Percentiles rank a stretch among this genome's conserved stretches.
phyloP scores from a whole-genome alignment of 2,888 invertebrate species.

The Cheilosia urbana region DNA sequence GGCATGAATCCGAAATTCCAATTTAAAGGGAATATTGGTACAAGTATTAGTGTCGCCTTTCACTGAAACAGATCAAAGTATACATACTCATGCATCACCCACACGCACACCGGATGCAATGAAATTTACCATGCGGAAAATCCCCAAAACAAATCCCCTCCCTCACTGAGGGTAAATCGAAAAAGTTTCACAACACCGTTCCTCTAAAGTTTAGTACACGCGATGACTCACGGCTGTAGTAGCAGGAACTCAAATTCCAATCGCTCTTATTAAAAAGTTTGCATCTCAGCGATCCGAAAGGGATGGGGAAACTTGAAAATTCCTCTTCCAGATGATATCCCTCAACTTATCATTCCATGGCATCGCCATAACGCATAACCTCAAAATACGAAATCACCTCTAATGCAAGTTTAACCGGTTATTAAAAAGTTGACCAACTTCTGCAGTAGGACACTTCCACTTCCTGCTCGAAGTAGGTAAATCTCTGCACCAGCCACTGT shows the following conservation, averaged over 20 bases:
- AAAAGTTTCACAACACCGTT: slow-evolving; percentile 18
- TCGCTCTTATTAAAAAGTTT: slow-evolving; percentile 53
- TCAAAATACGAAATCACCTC: slow-evolving; percentile 54
- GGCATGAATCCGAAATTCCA: no score
- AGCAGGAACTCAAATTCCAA: neutral
- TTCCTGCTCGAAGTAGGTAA: neutral
- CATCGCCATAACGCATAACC: slow-evolving; percentile 33
- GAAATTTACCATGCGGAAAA: neutral
- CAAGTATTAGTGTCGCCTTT: no score
- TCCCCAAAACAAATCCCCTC: neutral
- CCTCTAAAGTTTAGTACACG: neutral
- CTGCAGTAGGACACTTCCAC: slow-evolving; percentile 28
- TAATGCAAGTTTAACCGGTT: slow-evolving; percentile 68
- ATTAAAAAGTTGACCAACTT: slow-evolving; percentile 69
- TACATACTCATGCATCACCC: no score
- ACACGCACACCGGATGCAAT: neutral
- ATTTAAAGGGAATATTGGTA: no score
- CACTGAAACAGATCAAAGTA: no score
- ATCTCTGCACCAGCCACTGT: slow-evolving; percentile 1
- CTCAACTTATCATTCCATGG: slow-evolving; percentile 28
- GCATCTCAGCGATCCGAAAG: slow-evolving; percentile 12
- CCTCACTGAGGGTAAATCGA: slow-evolving; percentile 12
- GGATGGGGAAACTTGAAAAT: slow-evolving; percentile 13
- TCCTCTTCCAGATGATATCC: slow-evolving; percentile 40
- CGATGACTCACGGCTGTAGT: neutral